Evolutionary conservation across 1,140 invertebrate genomes (phyloP), one percentile per base, ranked within the genome.

Genomic region (Aricia agestis): DNA sequence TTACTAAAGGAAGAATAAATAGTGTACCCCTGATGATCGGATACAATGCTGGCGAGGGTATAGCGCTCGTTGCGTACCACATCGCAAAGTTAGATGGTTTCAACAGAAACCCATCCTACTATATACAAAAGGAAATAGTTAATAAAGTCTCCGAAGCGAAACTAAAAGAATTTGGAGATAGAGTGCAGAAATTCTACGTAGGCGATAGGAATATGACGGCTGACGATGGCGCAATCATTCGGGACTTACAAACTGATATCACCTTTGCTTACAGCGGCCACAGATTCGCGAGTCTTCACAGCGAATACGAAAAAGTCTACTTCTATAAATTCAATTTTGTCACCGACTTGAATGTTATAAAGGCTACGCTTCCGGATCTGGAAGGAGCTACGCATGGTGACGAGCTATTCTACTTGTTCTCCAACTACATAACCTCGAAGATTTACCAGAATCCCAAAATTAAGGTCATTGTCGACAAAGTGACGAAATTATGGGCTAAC

Each of bases 401-500:
- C 72, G 95, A 95, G 75, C 59, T 95, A 1, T 93, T 93, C 73
- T 95, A 95, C 81, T 74, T 95, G 6, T 95, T 95, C 77, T 87
- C 92, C 73, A 92, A 86, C 66, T 82, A 82, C 74, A 75, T 93
- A 41, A 90, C 87, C 11, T 76, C 74, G 41, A 75, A 81, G 70
- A 76, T 82, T 17, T 86, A 89, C 63, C 73, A 84, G 68, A 80
- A 87, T 18, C 72, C 82, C 5, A 76, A 86, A 52, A 42, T 87
- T 45, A 84, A 87, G 72, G 73, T 78, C 6, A 78, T 85, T 59
- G 78, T 84, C 15, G 72, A 75, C 74, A 78, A 75, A 17, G 80
- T 96, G 74, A 94, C 95, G 0, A 92, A 85, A n/a, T 72, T 95
- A 25, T 96, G 95, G 95, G 92, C 93, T 0, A 95, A 96, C 84